phyloP scores from a whole-genome alignment of 2,888 invertebrate genomes.

The Callosobruchus maculatus region DNA sequence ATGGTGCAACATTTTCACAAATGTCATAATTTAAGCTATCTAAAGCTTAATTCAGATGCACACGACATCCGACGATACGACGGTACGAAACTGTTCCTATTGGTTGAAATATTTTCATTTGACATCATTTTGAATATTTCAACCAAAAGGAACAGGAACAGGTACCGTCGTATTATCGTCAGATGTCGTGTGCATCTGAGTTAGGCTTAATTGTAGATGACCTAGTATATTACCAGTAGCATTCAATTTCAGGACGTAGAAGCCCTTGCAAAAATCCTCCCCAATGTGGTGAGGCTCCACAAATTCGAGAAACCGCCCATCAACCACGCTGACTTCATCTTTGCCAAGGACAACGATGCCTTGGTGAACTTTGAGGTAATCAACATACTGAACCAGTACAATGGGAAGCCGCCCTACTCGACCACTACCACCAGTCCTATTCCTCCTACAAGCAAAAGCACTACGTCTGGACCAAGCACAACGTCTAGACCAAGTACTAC shows the following conservation, averaged over 20 bases:
- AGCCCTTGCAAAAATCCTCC: not conserved
- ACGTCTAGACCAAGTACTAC: not conserved
- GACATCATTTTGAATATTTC: too few species aligned
- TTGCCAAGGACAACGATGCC: not conserved
- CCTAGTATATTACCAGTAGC: too few species aligned
- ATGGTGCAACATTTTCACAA: too few species aligned
- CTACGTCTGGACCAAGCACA: not conserved
- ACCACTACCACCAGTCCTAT: not conserved
- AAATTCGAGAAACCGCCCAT: not conserved
- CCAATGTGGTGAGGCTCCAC: not conserved
- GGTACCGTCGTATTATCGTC: too few species aligned
- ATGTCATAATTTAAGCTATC: too few species aligned
- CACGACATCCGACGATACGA: too few species aligned
- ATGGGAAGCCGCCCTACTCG: not conserved
- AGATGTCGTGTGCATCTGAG: too few species aligned
- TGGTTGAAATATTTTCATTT: too few species aligned
- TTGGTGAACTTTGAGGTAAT: not conserved
- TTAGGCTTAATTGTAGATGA: too few species aligned
- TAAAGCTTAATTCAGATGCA: too few species aligned
- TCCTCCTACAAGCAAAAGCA: not conserved
- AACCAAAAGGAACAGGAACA: too few species aligned
- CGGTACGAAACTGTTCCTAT: too few species aligned
- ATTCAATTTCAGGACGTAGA: not conserved
- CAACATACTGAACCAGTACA: not conserved
- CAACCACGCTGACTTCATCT: not conserved